A percentile compares a stretch with the other conserved stretches of the same genome.
phyloP scores from a whole-genome alignment of 1,140 invertebrate genomes.

The Drosophila subobscura region DNA sequence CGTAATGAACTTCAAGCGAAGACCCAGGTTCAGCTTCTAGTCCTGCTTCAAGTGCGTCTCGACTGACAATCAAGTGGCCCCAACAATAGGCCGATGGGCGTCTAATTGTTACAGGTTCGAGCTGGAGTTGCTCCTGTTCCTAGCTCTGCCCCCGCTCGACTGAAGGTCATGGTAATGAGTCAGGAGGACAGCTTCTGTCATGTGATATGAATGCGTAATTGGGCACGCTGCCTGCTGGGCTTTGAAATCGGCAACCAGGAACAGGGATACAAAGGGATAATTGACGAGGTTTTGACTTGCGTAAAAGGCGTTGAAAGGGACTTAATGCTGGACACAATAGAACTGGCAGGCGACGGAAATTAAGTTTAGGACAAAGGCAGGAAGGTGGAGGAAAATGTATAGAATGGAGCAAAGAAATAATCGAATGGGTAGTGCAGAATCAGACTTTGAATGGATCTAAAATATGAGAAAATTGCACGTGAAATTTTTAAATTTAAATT shows the following conservation, averaged over 20 bases:
- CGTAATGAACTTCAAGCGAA: constrained; percentile 61
- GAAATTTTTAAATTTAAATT: too few relatives aligned
- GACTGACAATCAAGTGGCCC: constrained; percentile 40
- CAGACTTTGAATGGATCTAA: too few relatives aligned
- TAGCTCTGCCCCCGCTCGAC: not conserved
- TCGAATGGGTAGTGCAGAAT: too few relatives aligned
- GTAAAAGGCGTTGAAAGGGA: constrained; percentile 42
- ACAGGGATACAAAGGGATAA: constrained; percentile 24
- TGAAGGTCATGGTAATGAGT: constrained; percentile 52
- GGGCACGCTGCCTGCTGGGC: constrained; percentile 18
- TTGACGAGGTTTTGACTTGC: constrained; percentile 11
- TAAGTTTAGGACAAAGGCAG: too few relatives aligned
- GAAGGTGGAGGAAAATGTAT: too few relatives aligned
- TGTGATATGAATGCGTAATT: constrained; percentile 75
- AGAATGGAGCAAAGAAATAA: too few relatives aligned
- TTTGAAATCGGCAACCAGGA: constrained; percentile 29
- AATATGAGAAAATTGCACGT: too few relatives aligned
- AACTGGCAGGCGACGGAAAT: not conserved
- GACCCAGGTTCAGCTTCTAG: not conserved
- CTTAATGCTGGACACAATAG: constrained; percentile 28
- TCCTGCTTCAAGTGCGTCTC: constrained; percentile 32
- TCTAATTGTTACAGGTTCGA: constrained; percentile 35
- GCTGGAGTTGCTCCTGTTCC: not conserved
- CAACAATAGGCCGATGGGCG: constrained; percentile 34
- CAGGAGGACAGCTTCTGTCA: constrained; percentile 39